Evolutionary conservation across 37 sponge, comb jelly and placozoan species (phyloP).

Genomic region (Crambe crambe): DNA sequence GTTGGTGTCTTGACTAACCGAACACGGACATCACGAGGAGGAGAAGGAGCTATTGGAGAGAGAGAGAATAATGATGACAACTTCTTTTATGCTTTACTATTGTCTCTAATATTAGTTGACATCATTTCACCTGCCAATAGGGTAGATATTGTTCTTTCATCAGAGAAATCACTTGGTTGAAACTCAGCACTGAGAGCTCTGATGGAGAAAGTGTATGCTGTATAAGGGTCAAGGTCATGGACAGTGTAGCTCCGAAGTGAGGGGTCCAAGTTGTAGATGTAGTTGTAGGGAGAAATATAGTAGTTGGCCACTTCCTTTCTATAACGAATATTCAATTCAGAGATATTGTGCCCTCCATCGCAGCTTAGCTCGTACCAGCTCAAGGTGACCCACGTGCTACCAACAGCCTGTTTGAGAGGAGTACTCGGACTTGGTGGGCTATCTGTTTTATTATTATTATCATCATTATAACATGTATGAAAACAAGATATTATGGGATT

Average conservation of each 20-base stretch:
- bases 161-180: slow-evolving; percentile 6
- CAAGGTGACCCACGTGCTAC: slow-evolving; percentile 1
- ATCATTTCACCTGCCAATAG: slow-evolving; percentile 17
- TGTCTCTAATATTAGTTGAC: too few species aligned
- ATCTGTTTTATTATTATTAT: too few species aligned
- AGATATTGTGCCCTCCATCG: slow-evolving; percentile 27
- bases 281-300: neutral
- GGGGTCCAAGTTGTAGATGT: slow-evolving; percentile 15
- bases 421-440: slow-evolving; percentile 10
- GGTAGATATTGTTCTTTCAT: neutral
- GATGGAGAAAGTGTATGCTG: slow-evolving; percentile 13
- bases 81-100: too few species aligned
- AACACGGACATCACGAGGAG: neutral
- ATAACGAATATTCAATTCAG: neutral
- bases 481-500: too few species aligned
- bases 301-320: neutral
- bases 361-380: slow-evolving; percentile 18
- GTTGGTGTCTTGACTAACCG: neutral
- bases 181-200: slow-evolving; percentile 13
- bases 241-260: slow-evolving; percentile 6
- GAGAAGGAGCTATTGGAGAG: neutral
- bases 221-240: neutral
- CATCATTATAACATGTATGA: too few species aligned
- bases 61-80: neutral
- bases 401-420: neutral